Percentiles rank a stretch among this genome's conserved stretches.
These are phyloP conservation scores for Sthenelais limicola DNA, from an alignment of 2,888 invertebrate genomes.

Conservation along the genomic window DNA sequence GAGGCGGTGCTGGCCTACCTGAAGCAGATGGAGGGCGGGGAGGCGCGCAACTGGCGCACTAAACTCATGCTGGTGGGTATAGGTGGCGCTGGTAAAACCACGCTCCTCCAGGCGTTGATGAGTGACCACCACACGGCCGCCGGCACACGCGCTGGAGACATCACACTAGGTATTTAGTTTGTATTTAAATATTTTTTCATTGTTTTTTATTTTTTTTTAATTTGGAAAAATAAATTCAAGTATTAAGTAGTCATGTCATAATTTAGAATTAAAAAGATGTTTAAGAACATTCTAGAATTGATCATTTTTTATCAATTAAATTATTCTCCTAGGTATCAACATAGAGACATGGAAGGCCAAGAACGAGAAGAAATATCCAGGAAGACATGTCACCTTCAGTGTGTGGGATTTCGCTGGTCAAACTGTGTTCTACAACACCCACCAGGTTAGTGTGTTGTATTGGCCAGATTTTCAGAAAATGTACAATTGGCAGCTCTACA, in stretches of 20 bases:
- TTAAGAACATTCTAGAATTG: too few relatives aligned
- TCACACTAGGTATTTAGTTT: too few relatives aligned
- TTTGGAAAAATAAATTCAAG: not conserved
- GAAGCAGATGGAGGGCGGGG: slow-evolving; percentile 6
- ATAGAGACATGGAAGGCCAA: slow-evolving; percentile 70
- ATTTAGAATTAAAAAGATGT: too few relatives aligned
- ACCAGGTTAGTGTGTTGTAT: slow-evolving; percentile 67
- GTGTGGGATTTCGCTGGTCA: slow-evolving; percentile 72
- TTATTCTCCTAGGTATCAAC: slow-evolving; percentile 66
- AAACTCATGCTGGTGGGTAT: slow-evolving; percentile 71
- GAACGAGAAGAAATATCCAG: slow-evolving; percentile 50
- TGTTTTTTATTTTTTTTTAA: not conserved
- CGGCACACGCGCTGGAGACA: too few relatives aligned
- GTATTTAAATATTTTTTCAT: too few relatives aligned
- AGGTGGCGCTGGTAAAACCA: slow-evolving; percentile 71
- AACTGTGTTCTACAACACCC: slow-evolving; percentile 71
- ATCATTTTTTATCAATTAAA: too few relatives aligned
- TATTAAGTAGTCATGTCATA: not conserved
- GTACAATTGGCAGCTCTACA: too few relatives aligned
- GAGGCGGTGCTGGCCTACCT: slow-evolving; percentile 34
- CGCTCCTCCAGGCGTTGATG: slow-evolving; percentile 27
- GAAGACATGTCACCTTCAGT: slow-evolving; percentile 52
- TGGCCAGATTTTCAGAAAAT: too few relatives aligned
- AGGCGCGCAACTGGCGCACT: slow-evolving; percentile 54
- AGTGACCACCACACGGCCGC: slow-evolving; percentile 10